These are phyloP conservation scores for Lasaia peninsularis DNA, from an alignment of 1,140 invertebrate species.

Conservation along the genomic window DNA sequence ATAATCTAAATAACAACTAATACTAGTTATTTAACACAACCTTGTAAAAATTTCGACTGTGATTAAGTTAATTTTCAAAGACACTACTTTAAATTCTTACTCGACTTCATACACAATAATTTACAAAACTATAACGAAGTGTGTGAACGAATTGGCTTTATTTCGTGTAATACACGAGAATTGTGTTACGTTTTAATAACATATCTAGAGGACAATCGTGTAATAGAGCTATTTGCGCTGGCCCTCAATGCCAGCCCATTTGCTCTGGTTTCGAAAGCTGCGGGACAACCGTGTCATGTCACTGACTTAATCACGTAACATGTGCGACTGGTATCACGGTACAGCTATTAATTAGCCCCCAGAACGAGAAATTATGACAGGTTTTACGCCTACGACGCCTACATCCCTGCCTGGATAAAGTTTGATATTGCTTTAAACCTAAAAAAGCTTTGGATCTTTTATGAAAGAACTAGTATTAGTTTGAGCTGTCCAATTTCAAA, in stretches of 20 bases:
- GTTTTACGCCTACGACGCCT: too few relatives aligned
- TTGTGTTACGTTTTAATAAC: background rate
- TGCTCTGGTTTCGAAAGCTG: constrained; percentile 2
- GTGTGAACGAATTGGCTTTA: background rate
- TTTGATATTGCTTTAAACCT: too few relatives aligned
- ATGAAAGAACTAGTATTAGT: too few relatives aligned
- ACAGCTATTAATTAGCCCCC: background rate
- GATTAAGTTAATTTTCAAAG: background rate
- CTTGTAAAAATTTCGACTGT: background rate
- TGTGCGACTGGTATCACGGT: background rate
- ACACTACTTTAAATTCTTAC: too few relatives aligned
- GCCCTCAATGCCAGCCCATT: constrained; percentile 4
- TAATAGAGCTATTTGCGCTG: constrained; percentile 3
- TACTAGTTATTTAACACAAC: too few relatives aligned
- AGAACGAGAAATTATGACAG: too few relatives aligned
- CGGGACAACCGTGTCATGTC: constrained; percentile 7
- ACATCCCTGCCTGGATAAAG: too few relatives aligned
- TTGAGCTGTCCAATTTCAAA: too few relatives aligned
- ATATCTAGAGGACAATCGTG: constrained; percentile 6
- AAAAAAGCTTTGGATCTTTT: too few relatives aligned
- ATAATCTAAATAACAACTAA: too few relatives aligned
- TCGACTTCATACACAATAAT: too few relatives aligned
- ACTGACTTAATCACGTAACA: constrained; percentile 5
- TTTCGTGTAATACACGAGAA: background rate
- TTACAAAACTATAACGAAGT: background rate